phyloP scores from a whole-genome alignment of 2,888 invertebrate genomes.

The Ganaspis brasiliensis region DNA sequence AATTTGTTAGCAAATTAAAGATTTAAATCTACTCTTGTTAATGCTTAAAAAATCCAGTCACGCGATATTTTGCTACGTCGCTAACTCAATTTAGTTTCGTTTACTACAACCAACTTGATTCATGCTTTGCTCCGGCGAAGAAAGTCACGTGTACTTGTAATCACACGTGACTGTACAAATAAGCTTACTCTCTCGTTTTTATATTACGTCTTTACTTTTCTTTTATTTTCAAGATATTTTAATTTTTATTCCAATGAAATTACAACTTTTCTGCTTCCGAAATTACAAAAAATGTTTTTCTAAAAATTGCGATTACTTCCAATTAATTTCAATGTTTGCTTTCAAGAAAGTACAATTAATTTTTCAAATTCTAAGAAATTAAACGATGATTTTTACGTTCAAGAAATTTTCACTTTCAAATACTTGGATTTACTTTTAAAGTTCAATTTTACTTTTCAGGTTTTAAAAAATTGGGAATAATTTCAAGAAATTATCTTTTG shows the following conservation, averaged over 20 bases:
- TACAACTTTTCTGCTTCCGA: too few species aligned
- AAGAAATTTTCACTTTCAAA: too few species aligned
- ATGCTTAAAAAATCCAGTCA: background rate
- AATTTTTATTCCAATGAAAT: background rate
- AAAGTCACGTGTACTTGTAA: background rate
- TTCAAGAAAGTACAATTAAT: too few species aligned
- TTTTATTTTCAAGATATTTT: background rate
- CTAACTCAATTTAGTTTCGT: slow-evolving; percentile 17
- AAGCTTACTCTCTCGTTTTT: slow-evolving; percentile 22
- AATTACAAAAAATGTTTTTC: too few species aligned
- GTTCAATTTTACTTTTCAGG: too few species aligned
- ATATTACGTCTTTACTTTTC: slow-evolving; percentile 1
- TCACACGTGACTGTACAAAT: slow-evolving; percentile 15
- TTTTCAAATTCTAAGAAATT: too few species aligned
- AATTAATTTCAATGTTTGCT: too few species aligned
- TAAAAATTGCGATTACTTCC: too few species aligned
- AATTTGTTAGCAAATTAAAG: background rate
- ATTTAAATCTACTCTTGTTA: background rate
- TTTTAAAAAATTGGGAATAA: too few species aligned
- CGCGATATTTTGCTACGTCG: slow-evolving; percentile 15
- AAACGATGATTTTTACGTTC: too few species aligned
- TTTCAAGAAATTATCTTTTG: too few species aligned
- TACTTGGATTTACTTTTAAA: too few species aligned
- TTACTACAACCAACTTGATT: background rate
- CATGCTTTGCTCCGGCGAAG: slow-evolving; percentile 3